phyloP scores from a whole-genome alignment of 2,113 vertebrate species.

The western clawed frog (Xenopus tropicalis) region DNA sequence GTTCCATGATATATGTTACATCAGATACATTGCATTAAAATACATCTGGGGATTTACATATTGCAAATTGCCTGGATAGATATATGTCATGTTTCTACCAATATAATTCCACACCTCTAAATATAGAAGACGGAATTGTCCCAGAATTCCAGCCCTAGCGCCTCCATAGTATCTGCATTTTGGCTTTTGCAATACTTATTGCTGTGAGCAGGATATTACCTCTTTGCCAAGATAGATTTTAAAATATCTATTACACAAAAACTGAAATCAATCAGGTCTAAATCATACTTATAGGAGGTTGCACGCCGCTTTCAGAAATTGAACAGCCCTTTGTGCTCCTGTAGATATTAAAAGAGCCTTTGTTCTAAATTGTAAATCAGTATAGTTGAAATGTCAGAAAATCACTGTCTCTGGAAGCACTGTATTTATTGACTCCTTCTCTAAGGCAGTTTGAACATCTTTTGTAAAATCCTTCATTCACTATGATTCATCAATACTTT shows the following conservation, averaged over 20 bases:
- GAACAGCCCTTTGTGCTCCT: slow-evolving; percentile 5
- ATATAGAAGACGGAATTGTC: no score
- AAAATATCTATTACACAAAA: slow-evolving; percentile 1
- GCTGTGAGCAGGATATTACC: no score
- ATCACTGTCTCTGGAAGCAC: slow-evolving; percentile 40
- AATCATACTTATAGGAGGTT: slow-evolving; percentile 30
- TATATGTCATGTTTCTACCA: no score
- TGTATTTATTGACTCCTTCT: slow-evolving; percentile 46
- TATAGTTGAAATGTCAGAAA: slow-evolving; percentile 43
- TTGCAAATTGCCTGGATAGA: no score
- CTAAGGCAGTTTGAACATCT: slow-evolving; percentile 40
- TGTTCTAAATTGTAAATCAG: slow-evolving; percentile 43
- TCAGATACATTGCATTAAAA: no score
- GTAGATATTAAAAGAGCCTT: slow-evolving; percentile 33
- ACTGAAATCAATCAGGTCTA: slow-evolving; percentile 33
- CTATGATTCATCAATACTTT: slow-evolving; percentile 43
- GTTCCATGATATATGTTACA: no score
- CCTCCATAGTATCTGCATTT: no score
- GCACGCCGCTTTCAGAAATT: background rate
- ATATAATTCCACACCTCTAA: no score
- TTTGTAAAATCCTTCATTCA: slow-evolving; percentile 38
- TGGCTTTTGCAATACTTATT: no score
- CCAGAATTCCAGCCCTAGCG: no score
- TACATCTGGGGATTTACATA: no score
- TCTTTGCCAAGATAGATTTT: background rate